Percentiles rank a stretch among this genome's conserved stretches.
These are phyloP conservation scores for Rhynchopsitta pachyrhyncha DNA, from an alignment of 2,113 vertebrate species.

Conservation along the genomic window DNA sequence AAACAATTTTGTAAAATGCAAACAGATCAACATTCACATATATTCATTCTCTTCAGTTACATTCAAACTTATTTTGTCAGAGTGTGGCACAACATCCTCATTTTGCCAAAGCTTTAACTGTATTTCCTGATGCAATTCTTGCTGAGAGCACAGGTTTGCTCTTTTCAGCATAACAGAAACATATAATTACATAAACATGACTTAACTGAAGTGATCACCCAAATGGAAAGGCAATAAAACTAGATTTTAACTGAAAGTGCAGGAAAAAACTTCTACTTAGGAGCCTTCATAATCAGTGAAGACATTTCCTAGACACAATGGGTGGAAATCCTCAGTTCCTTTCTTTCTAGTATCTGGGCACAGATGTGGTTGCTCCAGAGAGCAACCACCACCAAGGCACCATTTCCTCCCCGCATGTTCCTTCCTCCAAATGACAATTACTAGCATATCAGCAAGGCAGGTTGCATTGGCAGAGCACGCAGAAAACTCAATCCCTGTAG, in stretches of 20 bases:
- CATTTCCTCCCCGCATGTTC: neutral
- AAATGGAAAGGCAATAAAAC: neutral
- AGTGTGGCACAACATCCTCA: neutral
- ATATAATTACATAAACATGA: neutral
- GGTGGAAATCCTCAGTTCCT: conserved; percentile 46
- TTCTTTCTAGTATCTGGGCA: neutral
- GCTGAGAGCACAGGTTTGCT: neutral
- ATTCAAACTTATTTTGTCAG: neutral
- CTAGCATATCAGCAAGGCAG: neutral
- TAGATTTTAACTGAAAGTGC: conserved; percentile 1
- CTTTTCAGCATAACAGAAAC: neutral
- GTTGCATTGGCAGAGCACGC: rapidly evolving
- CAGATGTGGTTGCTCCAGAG: neutral
- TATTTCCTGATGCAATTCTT: neutral
- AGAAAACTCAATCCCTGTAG: neutral
- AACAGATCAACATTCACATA: neutral
- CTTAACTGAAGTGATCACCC: neutral
- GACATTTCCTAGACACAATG: conserved; percentile 44
- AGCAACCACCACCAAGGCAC: neutral
- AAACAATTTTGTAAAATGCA: neutral
- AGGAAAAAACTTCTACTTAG: conserved; percentile 29
- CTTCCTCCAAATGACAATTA: conserved; percentile 30
- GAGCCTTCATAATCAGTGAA: neutral
- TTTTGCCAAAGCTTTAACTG: neutral
- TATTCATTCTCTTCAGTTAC: neutral